phyloP scores from a whole-genome alignment of 2,113 vertebrate species.

The Ammodytes marinus region DNA sequence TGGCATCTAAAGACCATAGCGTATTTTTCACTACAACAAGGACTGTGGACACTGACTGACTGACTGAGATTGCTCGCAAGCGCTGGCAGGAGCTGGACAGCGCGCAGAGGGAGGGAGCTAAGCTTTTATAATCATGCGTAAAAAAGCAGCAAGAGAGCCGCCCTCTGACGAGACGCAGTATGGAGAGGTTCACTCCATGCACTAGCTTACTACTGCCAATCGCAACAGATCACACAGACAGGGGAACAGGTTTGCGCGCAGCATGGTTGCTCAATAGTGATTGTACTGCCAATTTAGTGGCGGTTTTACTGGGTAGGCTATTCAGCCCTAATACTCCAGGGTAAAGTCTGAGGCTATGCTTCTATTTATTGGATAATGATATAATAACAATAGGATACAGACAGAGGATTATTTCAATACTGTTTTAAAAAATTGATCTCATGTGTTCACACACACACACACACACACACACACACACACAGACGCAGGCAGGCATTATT shows the following conservation, averaged over 20 bases:
- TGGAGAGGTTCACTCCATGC: slow-evolving; percentile 17
- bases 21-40: slow-evolving; percentile 28
- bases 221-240: slow-evolving; percentile 6
- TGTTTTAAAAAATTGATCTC: neutral
- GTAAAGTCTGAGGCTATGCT: neutral
- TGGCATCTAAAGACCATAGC: slow-evolving; percentile 42
- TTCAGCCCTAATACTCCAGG: neutral
- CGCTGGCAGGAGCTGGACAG: slow-evolving; percentile 51
- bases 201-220: neutral
- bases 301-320: neutral
- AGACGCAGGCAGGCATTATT: neutral
- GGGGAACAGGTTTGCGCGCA: neutral
- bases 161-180: slow-evolving; percentile 63
- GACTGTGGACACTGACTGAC: slow-evolving; percentile 38
- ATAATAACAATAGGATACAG: neutral
- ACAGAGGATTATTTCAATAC: neutral
- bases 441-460: neutral
- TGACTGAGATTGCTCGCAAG: neutral
- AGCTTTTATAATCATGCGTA: slow-evolving; percentile 74
- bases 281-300: neutral
- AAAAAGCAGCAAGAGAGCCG: slow-evolving; percentile 65
- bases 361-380: neutral
- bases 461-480: neutral
- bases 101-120: slow-evolving; percentile 65
- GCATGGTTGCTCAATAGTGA: neutral